Evolutionary conservation across 2,797 vertebrate genomes (phyloP).

Genomic region (Enteromius afrohamiltoni): DNA sequence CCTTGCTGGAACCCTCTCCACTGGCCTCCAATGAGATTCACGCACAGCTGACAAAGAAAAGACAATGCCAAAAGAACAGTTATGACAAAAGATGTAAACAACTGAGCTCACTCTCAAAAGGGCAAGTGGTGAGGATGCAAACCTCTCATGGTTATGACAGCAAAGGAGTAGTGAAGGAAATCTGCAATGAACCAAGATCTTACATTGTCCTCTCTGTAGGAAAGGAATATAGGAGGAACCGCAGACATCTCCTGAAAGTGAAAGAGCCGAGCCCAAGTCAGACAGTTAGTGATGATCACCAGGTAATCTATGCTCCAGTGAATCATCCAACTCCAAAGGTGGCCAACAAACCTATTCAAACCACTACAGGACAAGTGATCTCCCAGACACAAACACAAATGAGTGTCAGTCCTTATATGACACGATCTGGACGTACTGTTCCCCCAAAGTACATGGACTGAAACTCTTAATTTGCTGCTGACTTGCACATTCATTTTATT

Average conservation of each 20-base stretch:
- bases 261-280: slow-evolving; percentile 13
- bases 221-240: slow-evolving; percentile 29
- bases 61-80: neutral
- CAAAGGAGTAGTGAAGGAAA: slow-evolving; percentile 10
- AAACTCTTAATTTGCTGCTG: neutral
- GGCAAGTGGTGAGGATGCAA: slow-evolving; percentile 39
- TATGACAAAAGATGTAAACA: slow-evolving; percentile 23
- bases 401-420: neutral
- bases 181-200: slow-evolving; percentile 9
- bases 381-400: neutral
- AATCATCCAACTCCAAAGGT: neutral
- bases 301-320: neutral
- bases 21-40: neutral
- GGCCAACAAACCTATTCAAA: too few relatives aligned
- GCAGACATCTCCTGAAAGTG: slow-evolving; percentile 14
- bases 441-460: neutral
- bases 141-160: slow-evolving; percentile 21
- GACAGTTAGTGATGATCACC: neutral
- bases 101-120: neutral
- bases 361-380: neutral
- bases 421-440: neutral
- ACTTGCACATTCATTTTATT: neutral
- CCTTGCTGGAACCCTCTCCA: slow-evolving; percentile 4
- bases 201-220: neutral
- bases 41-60: slow-evolving; percentile 28